Conservation (phyloP, 2,888 invertebrate genomes). For the Spicauda simplicius region DNA sequence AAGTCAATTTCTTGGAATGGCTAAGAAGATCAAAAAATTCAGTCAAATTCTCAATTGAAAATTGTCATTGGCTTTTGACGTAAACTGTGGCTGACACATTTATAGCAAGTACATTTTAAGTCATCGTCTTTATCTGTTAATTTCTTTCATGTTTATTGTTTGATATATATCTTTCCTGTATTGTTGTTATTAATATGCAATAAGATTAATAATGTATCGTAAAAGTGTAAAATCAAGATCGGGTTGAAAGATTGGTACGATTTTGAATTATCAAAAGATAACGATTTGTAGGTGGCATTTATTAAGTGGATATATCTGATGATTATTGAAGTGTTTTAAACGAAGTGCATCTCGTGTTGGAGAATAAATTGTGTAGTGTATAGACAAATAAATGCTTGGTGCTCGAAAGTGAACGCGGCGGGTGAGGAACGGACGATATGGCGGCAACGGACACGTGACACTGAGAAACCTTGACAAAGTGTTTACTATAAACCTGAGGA, state of each 20-base stretch:
- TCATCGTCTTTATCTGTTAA: too few species aligned
- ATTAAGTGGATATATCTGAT: neutral
- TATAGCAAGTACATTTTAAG: too few species aligned
- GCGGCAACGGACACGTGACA: conserved; percentile 7
- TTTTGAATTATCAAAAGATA: neutral
- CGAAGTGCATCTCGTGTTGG: conserved; percentile 15
- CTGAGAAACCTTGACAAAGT: neutral
- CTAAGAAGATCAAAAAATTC: too few species aligned
- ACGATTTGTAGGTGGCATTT: conserved; percentile 14
- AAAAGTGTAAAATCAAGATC: too few species aligned
- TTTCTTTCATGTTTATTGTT: too few species aligned
- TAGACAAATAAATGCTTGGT: conserved; percentile 27
- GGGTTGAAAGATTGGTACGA: neutral
- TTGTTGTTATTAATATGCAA: too few species aligned
- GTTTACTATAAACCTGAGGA: conserved; percentile 1
- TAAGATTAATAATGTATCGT: too few species aligned
- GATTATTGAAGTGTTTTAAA: conserved; percentile 4
- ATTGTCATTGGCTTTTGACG: too few species aligned
- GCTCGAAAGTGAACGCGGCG: conserved; percentile 24
- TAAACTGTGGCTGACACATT: too few species aligned
- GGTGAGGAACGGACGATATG: conserved; percentile 14
- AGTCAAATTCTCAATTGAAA: too few species aligned
- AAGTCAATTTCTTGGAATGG: too few species aligned
- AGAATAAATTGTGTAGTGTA: conserved; percentile 9
- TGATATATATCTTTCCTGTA: too few species aligned